Conservation (phyloP, 2,113 vertebrate species). For the Grammomys dolichurus region DNA sequence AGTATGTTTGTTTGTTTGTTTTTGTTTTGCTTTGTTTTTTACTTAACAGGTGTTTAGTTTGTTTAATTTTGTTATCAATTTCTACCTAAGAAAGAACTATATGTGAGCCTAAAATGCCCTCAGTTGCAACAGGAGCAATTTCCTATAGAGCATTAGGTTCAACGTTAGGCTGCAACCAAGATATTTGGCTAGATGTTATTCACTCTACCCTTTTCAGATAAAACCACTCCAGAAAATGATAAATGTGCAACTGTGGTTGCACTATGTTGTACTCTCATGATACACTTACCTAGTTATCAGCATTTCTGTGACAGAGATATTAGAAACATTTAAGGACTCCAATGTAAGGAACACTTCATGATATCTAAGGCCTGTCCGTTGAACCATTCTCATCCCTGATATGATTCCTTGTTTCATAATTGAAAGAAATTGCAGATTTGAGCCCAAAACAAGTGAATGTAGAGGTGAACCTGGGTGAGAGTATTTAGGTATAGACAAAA, state of each 20-base stretch:
- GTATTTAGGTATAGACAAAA: neutral
- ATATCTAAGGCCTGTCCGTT: no score
- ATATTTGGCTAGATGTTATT: neutral
- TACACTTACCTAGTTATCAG: neutral
- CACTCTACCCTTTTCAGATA: neutral
- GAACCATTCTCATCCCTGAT: neutral
- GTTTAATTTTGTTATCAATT: neutral
- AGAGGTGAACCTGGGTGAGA: neutral
- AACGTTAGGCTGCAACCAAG: neutral
- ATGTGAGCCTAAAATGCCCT: neutral
- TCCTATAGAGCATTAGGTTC: neutral
- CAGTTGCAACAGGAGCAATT: neutral
- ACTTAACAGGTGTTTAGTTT: neutral
- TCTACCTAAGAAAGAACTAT: neutral
- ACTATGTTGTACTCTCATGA: neutral
- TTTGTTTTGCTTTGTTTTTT: neutral
- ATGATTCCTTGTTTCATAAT: neutral
- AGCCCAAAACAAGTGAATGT: neutral
- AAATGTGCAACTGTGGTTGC: neutral
- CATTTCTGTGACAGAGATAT: neutral
- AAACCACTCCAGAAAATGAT: neutral
- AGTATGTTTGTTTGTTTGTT: neutral
- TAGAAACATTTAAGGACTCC: neutral
- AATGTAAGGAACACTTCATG: neutral
- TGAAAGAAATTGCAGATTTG: neutral